phyloP scores from a whole-genome alignment of 2,888 invertebrate genomes.

The Clistopyga incitator region DNA sequence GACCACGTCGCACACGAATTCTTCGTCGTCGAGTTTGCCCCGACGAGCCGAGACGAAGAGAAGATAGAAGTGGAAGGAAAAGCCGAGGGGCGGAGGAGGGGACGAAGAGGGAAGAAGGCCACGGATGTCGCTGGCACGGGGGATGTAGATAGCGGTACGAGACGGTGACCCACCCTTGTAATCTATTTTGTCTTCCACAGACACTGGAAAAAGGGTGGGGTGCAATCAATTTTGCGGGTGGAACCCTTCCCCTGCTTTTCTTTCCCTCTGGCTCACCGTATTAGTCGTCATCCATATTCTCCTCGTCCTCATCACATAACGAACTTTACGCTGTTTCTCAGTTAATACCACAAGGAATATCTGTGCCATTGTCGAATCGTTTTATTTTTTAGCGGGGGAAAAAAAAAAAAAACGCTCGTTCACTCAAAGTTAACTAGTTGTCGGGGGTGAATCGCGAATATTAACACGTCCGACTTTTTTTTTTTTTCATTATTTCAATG shows the following conservation, averaged over 20 bases:
- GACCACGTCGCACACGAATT: constrained; percentile 61
- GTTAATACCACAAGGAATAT: constrained; percentile 5
- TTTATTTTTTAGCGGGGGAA: background rate
- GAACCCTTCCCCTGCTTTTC: constrained; percentile 49
- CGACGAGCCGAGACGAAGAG: constrained; percentile 54
- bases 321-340: constrained; percentile 2
- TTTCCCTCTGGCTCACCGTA: constrained; percentile 53
- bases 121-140: constrained; percentile 60
- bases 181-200: constrained; percentile 80
- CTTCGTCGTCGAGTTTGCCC: constrained; percentile 53
- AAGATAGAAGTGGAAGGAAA: constrained; percentile 58
- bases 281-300: constrained; percentile 42
- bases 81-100: constrained; percentile 47
- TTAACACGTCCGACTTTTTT: background rate
- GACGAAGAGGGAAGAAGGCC: constrained; percentile 20
- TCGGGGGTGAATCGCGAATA: background rate
- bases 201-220: constrained; percentile 62
- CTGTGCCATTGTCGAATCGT: background rate
- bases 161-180: constrained; percentile 69
- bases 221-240: constrained; percentile 62
- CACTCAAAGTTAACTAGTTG: background rate
- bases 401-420: no score
- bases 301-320: constrained; percentile 45
- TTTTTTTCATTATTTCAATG: no score
- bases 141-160: constrained; percentile 66